A percentile compares a stretch with the other conserved stretches of the same genome.
Evolutionary conservation across 2,797 vertebrate species (phyloP).

Genomic region (Anguilla anguilla): DNA sequence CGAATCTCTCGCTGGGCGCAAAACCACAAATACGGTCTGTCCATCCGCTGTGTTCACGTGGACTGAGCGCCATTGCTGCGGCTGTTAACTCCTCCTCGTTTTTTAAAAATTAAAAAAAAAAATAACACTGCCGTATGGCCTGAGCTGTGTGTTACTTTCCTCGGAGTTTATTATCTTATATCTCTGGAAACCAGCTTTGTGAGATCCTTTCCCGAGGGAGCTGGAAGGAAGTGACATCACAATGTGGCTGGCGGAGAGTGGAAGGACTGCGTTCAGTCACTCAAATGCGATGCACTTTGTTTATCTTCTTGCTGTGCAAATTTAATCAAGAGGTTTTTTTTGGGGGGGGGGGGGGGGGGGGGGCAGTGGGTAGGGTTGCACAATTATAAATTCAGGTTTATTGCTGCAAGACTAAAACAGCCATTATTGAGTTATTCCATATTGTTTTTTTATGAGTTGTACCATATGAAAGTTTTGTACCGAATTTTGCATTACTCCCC

Average conservation of each 20-base stretch:
- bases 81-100: not conserved
- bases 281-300: not conserved
- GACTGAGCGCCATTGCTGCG: not conserved
- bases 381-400: slow-evolving; percentile 22
- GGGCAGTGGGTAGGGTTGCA: not conserved
- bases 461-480: slow-evolving; percentile 26
- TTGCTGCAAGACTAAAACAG: not conserved
- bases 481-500: slow-evolving; percentile 24
- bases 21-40: not conserved
- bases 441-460: slow-evolving; percentile 15
- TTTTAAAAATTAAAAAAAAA: not conserved
- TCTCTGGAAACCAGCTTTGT: slow-evolving; percentile 36
- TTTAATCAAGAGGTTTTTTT: not conserved
- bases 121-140: not conserved
- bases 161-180: slow-evolving; percentile 31
- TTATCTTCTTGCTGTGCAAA: slow-evolving; percentile 18
- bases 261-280: not conserved
- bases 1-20: not conserved
- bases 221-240: slow-evolving; percentile 41
- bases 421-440: slow-evolving; percentile 18
- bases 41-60: not conserved
- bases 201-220: slow-evolving; percentile 20
- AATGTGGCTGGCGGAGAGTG: slow-evolving; percentile 24
- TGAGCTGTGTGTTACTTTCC: not conserved
- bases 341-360: not conserved